Percentiles rank a stretch among this genome's conserved stretches.
phyloP scores from a whole-genome alignment of 1,140 invertebrate genomes.

The Forficula auricularia region DNA sequence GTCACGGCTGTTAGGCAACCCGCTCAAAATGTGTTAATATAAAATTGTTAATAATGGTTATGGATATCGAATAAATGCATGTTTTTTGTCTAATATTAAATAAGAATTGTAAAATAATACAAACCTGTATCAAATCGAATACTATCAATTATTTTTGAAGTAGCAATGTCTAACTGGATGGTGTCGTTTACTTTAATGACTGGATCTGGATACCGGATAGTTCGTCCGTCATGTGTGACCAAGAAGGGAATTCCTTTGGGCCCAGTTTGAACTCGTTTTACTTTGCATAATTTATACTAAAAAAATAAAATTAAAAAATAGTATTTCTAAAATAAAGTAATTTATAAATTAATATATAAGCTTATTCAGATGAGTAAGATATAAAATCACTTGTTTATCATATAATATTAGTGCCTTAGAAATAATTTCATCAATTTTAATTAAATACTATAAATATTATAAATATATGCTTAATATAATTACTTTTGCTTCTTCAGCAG shows the following conservation, averaged over 20 bases:
- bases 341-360: neutral
- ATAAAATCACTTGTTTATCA: neutral
- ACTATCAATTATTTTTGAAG: constrained; percentile 89
- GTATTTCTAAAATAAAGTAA: neutral
- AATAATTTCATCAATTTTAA: neutral
- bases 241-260: constrained; percentile 91
- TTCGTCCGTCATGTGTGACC: constrained; percentile 92
- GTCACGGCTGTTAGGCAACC: too few relatives aligned
- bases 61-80: constrained; percentile 13
- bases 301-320: constrained; percentile 28
- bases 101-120: too few relatives aligned
- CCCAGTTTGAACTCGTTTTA: constrained; percentile 70
- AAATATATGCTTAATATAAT: constrained; percentile 10
- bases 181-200: constrained; percentile 94
- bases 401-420: constrained; percentile 1
- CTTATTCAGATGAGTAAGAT: constrained; percentile 9
- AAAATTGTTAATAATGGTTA: neutral
- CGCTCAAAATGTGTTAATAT: constrained; percentile 6
- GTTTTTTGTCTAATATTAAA: neutral
- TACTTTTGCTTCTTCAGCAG: constrained; percentile 90
- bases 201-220: constrained; percentile 96
- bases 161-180: constrained; percentile 86
- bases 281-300: constrained; percentile 96
- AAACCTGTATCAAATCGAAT: constrained; percentile 95
- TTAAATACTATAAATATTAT: neutral